These are phyloP conservation scores for Brachyhypopomus occidentalis DNA, from an alignment of 2,113 vertebrate genomes.

Conservation along the genomic window DNA sequence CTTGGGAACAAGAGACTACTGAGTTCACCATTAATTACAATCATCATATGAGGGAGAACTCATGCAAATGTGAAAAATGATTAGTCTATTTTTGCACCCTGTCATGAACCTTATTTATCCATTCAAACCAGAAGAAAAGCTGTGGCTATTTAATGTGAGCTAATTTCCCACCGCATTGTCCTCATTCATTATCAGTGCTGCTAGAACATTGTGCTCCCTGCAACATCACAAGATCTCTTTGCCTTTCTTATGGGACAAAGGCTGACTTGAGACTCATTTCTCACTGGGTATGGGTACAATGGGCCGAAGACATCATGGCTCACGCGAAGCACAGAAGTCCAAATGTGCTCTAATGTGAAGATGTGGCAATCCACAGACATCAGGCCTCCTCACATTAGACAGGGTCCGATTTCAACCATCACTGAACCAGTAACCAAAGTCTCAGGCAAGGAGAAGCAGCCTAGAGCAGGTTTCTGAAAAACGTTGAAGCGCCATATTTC, in stretches of 20 bases:
- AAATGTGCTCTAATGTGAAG: background rate
- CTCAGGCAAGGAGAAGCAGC: background rate
- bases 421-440: background rate
- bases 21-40: constrained; percentile 34
- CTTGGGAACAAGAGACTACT: constrained; percentile 2
- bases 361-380: background rate
- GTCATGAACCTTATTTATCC: constrained; percentile 49
- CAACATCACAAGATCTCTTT: constrained; percentile 5
- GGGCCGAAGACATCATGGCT: background rate
- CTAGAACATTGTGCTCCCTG: constrained; percentile 19
- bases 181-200: constrained; percentile 19
- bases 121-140: constrained; percentile 29
- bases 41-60: constrained; percentile 7
- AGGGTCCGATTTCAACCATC: background rate
- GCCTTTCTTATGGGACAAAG: constrained; percentile 11
- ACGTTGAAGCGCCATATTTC: background rate
- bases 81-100: constrained; percentile 29
- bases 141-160: constrained; percentile 16
- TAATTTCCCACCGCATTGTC: constrained; percentile 31
- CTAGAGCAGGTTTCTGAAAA: background rate
- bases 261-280: constrained; percentile 25
- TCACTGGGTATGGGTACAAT: background rate
- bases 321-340: background rate
- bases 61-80: constrained; percentile 42
- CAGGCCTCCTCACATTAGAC: background rate